phyloP scores from a whole-genome alignment of 2,888 invertebrate species.

The Cryptophagus acutangulus region DNA sequence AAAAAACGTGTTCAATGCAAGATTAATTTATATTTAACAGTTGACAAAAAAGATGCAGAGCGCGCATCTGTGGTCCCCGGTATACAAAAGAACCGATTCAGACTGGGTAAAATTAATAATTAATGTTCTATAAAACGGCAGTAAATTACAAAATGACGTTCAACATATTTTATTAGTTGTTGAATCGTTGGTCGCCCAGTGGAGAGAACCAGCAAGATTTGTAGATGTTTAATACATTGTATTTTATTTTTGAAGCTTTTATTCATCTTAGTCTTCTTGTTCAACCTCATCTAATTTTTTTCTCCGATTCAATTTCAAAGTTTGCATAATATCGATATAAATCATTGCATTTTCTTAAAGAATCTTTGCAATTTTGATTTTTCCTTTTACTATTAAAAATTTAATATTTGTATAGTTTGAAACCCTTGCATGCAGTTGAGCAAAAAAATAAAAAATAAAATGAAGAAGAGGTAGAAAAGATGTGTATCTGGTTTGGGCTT shows the following conservation, averaged over 20 bases:
- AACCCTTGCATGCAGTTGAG: too few relatives aligned
- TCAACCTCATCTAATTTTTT: conserved; percentile 30
- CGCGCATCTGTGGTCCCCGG: conserved; percentile 24
- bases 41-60: conserved; percentile 32
- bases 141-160: conserved; percentile 41
- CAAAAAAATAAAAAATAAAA: background rate
- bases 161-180: conserved; percentile 44
- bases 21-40: conserved; percentile 13
- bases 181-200: conserved; percentile 33
- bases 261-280: conserved; percentile 29
- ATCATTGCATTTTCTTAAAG: too few relatives aligned
- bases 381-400: too few relatives aligned
- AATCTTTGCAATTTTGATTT: too few relatives aligned
- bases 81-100: conserved; percentile 27
- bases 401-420: too few relatives aligned
- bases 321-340: too few relatives aligned
- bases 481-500: too few relatives aligned
- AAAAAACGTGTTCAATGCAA: conserved; percentile 4
- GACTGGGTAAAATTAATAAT: conserved; percentile 41
- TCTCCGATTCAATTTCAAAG: too few relatives aligned
- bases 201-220: conserved; percentile 39
- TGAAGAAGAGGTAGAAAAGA: too few relatives aligned
- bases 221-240: conserved; percentile 46
- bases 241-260: conserved; percentile 42
- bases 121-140: conserved; percentile 42